Conservation (phyloP, 2,797 vertebrate genomes). For the Erithacus rubecula region DNA sequence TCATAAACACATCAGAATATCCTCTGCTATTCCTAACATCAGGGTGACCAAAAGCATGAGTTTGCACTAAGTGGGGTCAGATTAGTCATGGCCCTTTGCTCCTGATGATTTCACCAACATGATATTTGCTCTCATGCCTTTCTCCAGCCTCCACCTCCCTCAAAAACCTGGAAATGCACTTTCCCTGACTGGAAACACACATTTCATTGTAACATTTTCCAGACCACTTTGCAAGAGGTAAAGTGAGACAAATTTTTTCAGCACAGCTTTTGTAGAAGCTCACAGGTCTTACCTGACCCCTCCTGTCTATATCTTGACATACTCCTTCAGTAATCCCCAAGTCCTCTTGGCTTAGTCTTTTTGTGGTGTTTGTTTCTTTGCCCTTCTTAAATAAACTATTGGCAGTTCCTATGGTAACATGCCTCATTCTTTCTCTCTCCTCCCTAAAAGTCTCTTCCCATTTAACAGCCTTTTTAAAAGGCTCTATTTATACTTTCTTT, state of each 20-base stretch:
- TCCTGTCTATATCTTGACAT: background rate
- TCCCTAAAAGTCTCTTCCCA: conserved; percentile 48
- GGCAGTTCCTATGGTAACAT: conserved; percentile 46
- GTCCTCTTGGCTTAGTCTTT: background rate
- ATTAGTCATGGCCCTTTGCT: background rate
- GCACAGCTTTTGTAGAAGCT: background rate
- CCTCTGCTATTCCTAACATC: background rate
- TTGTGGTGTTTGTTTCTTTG: conserved; percentile 51
- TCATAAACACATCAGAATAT: background rate
- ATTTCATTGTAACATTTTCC: background rate
- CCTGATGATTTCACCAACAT: background rate
- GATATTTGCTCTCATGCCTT: background rate
- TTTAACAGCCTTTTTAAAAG: conserved; percentile 36
- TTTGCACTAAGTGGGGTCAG: background rate
- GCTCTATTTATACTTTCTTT: conserved; percentile 57
- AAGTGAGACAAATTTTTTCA: background rate
- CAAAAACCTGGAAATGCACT: background rate
- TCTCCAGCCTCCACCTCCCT: background rate
- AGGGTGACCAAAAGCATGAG: background rate
- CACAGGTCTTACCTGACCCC: background rate
- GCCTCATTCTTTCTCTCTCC: conserved; percentile 20
- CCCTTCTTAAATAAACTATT: conserved; percentile 59
- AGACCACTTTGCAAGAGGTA: background rate
- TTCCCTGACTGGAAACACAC: background rate
- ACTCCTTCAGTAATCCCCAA: background rate